Evolutionary conservation across 37 sponge, comb jelly and placozoan genomes (phyloP).

Genomic region (Lycopodina hypogea): DNA sequence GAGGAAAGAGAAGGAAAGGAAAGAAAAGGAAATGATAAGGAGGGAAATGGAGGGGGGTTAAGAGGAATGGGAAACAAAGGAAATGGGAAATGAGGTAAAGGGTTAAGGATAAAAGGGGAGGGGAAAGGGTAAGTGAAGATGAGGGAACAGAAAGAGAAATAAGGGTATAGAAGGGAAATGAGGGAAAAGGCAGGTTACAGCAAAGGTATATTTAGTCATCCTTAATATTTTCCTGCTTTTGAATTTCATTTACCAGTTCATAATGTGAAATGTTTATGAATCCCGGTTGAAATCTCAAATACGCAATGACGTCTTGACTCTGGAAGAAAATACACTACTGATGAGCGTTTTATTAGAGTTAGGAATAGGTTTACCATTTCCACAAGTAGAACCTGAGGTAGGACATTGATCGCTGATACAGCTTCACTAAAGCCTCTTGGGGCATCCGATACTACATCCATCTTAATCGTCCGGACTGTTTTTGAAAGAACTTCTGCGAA

Average conservation of each 20-base stretch:
- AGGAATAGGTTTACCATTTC: slow-evolving; percentile 67
- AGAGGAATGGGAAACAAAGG: too few species aligned
- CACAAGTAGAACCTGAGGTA: slow-evolving; percentile 72
- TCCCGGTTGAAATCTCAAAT: slow-evolving; percentile 50
- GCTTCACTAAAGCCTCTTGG: slow-evolving; percentile 70
- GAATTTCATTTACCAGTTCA: slow-evolving; percentile 47
- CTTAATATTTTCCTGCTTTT: background rate
- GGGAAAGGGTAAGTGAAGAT: too few species aligned
- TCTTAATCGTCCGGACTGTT: slow-evolving; percentile 21
- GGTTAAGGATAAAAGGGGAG: too few species aligned
- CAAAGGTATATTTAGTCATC: too few species aligned
- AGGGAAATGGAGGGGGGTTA: too few species aligned
- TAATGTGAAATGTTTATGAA: slow-evolving; percentile 51
- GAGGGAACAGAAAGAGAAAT: too few species aligned
- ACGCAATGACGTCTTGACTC: slow-evolving; percentile 82
- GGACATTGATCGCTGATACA: slow-evolving; percentile 46
- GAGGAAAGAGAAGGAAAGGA: too few species aligned
- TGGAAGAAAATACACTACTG: background rate
- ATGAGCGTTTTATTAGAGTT: slow-evolving; percentile 4
- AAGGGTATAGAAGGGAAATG: too few species aligned
- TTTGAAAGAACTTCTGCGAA: too few species aligned
- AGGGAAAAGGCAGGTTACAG: too few species aligned
- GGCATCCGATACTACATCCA: slow-evolving; percentile 58
- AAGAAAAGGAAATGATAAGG: too few species aligned
- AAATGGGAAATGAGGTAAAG: too few species aligned